Base-by-base conservation (phyloP, 2,797 vertebrate genomes). In the Acropternis orthonyx region DNA sequence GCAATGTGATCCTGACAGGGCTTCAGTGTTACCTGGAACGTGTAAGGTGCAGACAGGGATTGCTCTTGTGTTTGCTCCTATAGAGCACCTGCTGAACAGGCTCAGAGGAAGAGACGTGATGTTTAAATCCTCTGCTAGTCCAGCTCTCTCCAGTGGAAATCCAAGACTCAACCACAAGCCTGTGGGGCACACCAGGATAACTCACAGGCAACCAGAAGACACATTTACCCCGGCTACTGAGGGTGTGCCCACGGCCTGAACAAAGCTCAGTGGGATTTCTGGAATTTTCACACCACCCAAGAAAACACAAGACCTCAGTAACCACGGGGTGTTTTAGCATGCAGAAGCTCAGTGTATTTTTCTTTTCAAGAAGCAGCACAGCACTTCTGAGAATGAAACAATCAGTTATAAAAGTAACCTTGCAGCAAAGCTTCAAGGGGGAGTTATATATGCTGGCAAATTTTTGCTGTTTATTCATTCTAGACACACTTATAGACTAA, bases 391-490 rank as follows among this genome's bases (percentile, higher is more conserved):
- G 91, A 95, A 94, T 65, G 91, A 96, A 96, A 95, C 96, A 95
- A 96, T 95, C 95, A 97, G 90, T 94, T 95, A 91, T 67, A 93
- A 93, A 96, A 90, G 88, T 96, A 97, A 96, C 94, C 94, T 96
- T 96, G 96, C 93, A 96, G 92, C 88, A 95, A 71, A 93, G 92
- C 93, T 93, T 95, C 95, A 93, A 96, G 92, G 94, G 93, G 88
- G 95, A 90, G 88, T 95, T 97, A 92, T 88, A 93, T 88, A 94
- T 76, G 94, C 95, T 19, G 7, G 91, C 68, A 90, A 93, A 95
- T 95, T 95, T 93, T 96, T 74, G 49, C 93, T 95, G 94, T 95
- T 97, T 97, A 94, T 96, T 96, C 91, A 96, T 97, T 96, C 96
- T 93, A 94, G 94, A 94, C 96, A 92, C 95, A 95, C 93, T 96